Evolutionary conservation across 2,888 invertebrate species (phyloP).

Genomic region (Himalopsyche kuldschensis): DNA sequence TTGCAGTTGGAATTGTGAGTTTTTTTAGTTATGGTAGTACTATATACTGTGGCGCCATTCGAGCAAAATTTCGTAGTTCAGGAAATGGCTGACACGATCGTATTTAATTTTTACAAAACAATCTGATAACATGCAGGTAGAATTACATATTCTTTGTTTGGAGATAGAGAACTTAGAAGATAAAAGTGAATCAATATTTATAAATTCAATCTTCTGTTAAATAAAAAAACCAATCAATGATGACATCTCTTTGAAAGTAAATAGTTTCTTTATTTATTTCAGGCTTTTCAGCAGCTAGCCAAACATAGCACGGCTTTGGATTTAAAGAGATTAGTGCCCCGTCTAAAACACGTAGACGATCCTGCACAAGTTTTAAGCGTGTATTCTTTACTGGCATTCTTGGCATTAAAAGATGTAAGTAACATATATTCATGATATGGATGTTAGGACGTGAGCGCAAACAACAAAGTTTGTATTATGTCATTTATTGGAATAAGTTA

Average conservation of each 20-base stretch:
- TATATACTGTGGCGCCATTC: no score
- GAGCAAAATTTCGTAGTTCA: no score
- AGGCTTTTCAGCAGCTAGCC: background rate
- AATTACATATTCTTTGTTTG: background rate
- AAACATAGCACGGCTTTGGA: background rate
- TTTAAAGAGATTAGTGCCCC: slow-evolving; percentile 2
- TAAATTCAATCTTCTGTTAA: background rate
- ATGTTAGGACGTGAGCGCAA: background rate
- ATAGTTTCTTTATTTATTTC: background rate
- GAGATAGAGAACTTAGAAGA: background rate
- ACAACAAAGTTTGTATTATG: no score
- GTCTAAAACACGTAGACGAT: slow-evolving; percentile 39
- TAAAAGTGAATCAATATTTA: background rate
- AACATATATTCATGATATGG: background rate
- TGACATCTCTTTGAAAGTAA: background rate
- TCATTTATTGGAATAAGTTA: no score
- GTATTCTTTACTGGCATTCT: slow-evolving; percentile 46
- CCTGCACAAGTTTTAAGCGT: slow-evolving; percentile 46
- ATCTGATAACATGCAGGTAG: background rate
- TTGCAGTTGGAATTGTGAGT: no score
- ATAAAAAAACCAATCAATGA: background rate
- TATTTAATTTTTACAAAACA: background rate
- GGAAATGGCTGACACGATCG: no score
- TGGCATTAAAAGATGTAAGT: slow-evolving; percentile 48
- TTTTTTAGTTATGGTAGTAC: no score